A percentile compares a stretch with the other conserved stretches of the same genome.
Evolutionary conservation across 1,140 invertebrate genomes (phyloP).

Genomic region (Rhizoglyphus robini): DNA sequence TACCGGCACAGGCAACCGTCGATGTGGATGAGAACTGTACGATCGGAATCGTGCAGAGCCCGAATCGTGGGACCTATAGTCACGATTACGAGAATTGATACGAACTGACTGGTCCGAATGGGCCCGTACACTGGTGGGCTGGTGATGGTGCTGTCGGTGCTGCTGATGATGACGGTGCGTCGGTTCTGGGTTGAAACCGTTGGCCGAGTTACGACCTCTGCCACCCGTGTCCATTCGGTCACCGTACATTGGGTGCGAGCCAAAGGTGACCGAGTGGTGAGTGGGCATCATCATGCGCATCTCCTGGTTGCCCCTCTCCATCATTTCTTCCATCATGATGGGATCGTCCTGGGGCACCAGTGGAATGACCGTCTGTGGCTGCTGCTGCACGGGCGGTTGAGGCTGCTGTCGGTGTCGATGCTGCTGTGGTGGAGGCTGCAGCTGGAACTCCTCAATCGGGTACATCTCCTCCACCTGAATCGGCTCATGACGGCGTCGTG

Average conservation of each 20-base stretch:
- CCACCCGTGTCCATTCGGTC: not conserved
- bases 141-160: not conserved
- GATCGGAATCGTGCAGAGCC: not conserved
- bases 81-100: not conserved
- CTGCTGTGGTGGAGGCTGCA: not conserved
- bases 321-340: not conserved
- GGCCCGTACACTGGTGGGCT: not conserved
- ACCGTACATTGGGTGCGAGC: not conserved
- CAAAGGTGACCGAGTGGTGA: not conserved
- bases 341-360: not conserved
- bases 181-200: not conserved
- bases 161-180: not conserved
- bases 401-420: not conserved
- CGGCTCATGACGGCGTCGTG: not conserved
- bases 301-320: not conserved
- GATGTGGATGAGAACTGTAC: conserved; percentile 13
- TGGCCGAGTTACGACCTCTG: not conserved
- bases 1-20: not conserved
- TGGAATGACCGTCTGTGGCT: not conserved
- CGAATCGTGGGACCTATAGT: not conserved
- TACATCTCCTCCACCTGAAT: not conserved
- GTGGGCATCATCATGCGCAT: not conserved
- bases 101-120: conserved; percentile 7
- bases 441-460: conserved; percentile 6
- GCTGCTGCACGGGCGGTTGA: not conserved